Evolutionary conservation across 35 echinoderm and acorn worm genomes (phyloP), one percentile per base, ranked within the genome.

Genomic region (Patiria miniata): DNA sequence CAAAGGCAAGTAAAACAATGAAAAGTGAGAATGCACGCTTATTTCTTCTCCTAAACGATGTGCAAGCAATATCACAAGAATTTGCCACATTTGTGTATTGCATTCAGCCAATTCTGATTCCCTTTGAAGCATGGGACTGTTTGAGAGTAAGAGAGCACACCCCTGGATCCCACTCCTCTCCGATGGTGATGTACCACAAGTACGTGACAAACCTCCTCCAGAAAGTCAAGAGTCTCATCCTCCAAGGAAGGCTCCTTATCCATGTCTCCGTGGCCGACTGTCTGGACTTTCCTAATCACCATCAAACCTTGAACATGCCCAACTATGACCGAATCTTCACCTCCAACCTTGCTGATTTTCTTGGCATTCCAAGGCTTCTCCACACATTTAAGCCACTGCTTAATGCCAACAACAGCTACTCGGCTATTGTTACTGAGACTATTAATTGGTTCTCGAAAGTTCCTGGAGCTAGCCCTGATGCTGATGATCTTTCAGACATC

Each of bases 261-360:
- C n/a, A n/a, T n/a, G n/a, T n/a, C n/a, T n/a, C n/a, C n/a, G n/a
- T n/a, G n/a, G n/a, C n/a, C n/a, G n/a, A n/a, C n/a, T n/a, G n/a
- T n/a, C n/a, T n/a, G n/a, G n/a, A n/a, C n/a, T n/a, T n/a, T n/a
- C n/a, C n/a, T n/a, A n/a, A n/a, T n/a, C n/a, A n/a, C n/a, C n/a
- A n/a, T n/a, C n/a, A n/a, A n/a, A n/a, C n/a, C n/a, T n/a, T n/a
- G n/a, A n/a, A n/a, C n/a, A n/a, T n/a, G n/a, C n/a, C n/a, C n/a
- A n/a, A n/a, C n/a, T n/a, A n/a, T n/a, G n/a, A n/a, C n/a, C n/a
- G n/a, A n/a, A n/a, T n/a, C n/a, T n/a, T n/a, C n/a, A n/a, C n/a
- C n/a, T n/a, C n/a, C n/a, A n/a, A n/a, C n/a, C n/a, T 83, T 32
- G 80, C 80, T 10, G 80, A 83, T 32, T 83, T 53, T 55, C 5